Percentiles rank a stretch among this genome's conserved stretches.
Evolutionary conservation across 2,888 invertebrate genomes (phyloP).

Genomic region (Uloborus plumipes): DNA sequence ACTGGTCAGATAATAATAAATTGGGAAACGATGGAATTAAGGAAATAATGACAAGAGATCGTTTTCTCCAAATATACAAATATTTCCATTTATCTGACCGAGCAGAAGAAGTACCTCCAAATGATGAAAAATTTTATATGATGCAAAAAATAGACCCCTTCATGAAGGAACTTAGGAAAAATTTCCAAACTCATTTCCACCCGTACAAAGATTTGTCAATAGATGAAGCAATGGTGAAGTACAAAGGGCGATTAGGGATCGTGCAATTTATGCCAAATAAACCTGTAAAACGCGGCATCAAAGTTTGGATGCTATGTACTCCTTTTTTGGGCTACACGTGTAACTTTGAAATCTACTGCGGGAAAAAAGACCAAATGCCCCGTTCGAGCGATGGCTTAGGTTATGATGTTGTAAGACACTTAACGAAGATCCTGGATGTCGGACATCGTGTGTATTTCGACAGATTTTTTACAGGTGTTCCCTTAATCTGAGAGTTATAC

Average conservation of each 20-base stretch:
- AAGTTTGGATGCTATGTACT: conserved; percentile 14
- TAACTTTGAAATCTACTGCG: conserved; percentile 9
- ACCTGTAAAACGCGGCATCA: background rate
- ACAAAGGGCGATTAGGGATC: conserved; percentile 9
- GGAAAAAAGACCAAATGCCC: background rate
- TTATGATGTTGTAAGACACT: too few relatives aligned
- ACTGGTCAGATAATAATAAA: background rate
- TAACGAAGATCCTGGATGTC: too few relatives aligned
- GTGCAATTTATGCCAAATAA: conserved; percentile 16
- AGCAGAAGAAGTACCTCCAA: background rate
- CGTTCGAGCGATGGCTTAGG: background rate
- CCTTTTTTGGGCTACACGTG: background rate
- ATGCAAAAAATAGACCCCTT: conserved; percentile 20
- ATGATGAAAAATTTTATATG: background rate
- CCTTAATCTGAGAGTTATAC: too few relatives aligned
- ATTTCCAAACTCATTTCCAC: background rate
- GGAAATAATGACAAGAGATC: conserved; percentile 2
- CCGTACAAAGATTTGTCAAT: background rate
- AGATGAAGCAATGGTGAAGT: conserved; percentile 13
- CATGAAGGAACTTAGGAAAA: background rate
- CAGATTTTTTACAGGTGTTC: too few relatives aligned
- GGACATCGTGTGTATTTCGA: too few relatives aligned
- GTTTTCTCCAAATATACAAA: background rate
- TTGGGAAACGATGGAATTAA: conserved; percentile 7
- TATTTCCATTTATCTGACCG: conserved; percentile 11